Evolutionary conservation across 2,888 invertebrate species (phyloP), one percentile per base, ranked within the genome.

Genomic region (Pseudeuparius sepicola): DNA sequence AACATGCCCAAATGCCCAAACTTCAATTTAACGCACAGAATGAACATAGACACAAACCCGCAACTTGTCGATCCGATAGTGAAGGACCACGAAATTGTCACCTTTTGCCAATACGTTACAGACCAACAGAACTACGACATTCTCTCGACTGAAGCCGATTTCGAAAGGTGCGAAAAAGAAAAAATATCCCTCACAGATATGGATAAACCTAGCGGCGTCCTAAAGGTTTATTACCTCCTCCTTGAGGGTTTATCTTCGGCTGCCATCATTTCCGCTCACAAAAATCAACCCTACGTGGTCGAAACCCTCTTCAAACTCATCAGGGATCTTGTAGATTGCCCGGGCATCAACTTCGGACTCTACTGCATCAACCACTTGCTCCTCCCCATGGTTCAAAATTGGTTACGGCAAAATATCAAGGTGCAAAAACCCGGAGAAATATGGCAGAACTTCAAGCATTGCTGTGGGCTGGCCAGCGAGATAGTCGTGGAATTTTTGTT

Each of bases 1-100:
- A 80, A 79, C 52, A 92, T 93, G 90, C 90, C 92, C 1, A 87
- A 88, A 50, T 90, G 90, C 57, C 93, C 93, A 0, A 82, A 82
- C 41, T 92, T 93, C 55, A 88, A 89, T 59, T 80, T 90, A 9
- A 87, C 89, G 1, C 85, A 89, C 53, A 71, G 82, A 53, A 78
- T 85, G 43, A 82, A 81, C 55, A 78, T 81, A 1, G 81, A 83
- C 37, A 75, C 78, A 31, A 78, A 81, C 3, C 71, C 84, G 2
- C 81, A 83, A 46, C 75, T 83, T 29, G 87, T 90, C 0, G 89
- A 90, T 58, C 79, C 85, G 1, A 72, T 80, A n/a, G 82, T 89
- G 46, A 84, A 86, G 7, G 83, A 79, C 52, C 67, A 49, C 6
- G 60, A 60, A 41, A 48, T 60, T 4, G 48, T 59, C 15, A 56